These are phyloP conservation scores for Ctenomys sociabilis DNA, from an alignment of 2,113 vertebrate species.

Conservation along the genomic window DNA sequence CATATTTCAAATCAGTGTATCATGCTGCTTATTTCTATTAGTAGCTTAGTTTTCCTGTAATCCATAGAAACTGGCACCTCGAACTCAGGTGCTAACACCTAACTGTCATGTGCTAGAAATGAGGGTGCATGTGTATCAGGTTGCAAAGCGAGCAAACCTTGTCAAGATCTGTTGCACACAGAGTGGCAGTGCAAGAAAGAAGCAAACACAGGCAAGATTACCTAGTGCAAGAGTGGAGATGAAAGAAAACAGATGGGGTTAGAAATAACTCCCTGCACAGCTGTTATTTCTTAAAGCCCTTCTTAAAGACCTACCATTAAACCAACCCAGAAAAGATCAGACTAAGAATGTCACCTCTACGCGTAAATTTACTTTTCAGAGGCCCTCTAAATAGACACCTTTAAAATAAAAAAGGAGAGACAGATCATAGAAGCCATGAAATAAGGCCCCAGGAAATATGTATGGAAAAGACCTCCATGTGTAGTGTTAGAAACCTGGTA, in stretches of 20 bases:
- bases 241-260: slow-evolving; percentile 11
- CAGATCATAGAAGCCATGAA: background rate
- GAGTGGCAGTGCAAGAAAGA: background rate
- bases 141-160: background rate
- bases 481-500: background rate
- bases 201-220: background rate
- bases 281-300: background rate
- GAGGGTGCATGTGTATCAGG: background rate
- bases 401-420: background rate
- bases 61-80: background rate
- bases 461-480: background rate
- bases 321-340: background rate
- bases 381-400: background rate
- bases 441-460: background rate
- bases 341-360: background rate
- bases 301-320: background rate
- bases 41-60: background rate
- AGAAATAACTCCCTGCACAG: background rate
- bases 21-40: background rate
- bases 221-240: background rate
- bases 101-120: background rate
- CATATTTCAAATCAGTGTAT: background rate
- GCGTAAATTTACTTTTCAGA: background rate
- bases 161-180: background rate
- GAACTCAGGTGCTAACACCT: background rate